Conservation (phyloP, 92 coral and sea anemone species). For the Palythoa grandis region DNA sequence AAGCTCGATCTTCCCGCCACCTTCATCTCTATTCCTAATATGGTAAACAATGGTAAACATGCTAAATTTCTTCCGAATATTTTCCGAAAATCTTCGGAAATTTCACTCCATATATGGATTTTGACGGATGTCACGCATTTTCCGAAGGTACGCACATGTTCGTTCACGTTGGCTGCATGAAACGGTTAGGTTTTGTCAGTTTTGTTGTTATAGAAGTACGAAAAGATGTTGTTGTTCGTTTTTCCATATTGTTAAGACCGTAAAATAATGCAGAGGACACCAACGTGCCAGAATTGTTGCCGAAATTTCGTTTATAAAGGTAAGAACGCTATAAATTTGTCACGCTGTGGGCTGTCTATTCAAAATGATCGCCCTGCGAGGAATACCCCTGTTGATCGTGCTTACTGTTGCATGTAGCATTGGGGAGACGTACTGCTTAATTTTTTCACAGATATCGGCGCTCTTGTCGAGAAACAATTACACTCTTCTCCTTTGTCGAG, state of each 20-base stretch:
- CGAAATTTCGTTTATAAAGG: constrained; percentile 88
- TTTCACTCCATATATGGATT: constrained; percentile 55
- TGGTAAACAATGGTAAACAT: not conserved
- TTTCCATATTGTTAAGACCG: not conserved
- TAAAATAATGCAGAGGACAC: constrained; percentile 87
- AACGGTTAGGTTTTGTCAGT: not conserved
- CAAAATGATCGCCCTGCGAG: not conserved
- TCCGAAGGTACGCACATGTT: not conserved
- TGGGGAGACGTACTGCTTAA: too few relatives aligned
- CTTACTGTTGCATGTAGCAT: too few relatives aligned
- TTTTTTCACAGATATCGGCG: too few relatives aligned
- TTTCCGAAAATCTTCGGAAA: constrained; percentile 5
- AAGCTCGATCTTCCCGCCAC: constrained; percentile 80
- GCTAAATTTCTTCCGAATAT: not conserved
- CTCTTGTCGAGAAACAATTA: too few relatives aligned
- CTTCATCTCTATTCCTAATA: constrained; percentile 48
- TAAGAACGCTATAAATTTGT: constrained; percentile 28
- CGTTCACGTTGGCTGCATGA: not conserved
- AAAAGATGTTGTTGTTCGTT: not conserved
- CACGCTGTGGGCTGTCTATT: not conserved
- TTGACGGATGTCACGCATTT: constrained; percentile 29
- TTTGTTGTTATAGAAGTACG: not conserved
- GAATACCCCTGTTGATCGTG: too few relatives aligned
- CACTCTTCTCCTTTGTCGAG: too few relatives aligned
- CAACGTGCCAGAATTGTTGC: constrained; percentile 88